Conservation (phyloP, 1,140 invertebrate species). For the Camponotus floridanus region DNA sequence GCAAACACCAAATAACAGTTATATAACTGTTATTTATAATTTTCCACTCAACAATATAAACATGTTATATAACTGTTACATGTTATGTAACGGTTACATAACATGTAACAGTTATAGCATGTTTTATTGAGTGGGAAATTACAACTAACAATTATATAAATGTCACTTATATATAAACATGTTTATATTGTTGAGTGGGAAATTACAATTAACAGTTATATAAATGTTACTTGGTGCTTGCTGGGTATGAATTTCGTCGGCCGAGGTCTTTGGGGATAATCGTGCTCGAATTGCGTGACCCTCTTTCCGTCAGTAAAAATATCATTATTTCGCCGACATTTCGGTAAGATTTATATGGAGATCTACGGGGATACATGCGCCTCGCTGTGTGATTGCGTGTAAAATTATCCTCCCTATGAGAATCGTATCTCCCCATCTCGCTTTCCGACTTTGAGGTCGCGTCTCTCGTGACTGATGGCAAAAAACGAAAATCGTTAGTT, state of each 20-base stretch:
- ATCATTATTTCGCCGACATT: conserved; percentile 6
- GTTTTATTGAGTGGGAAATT: too few relatives aligned
- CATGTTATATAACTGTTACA: too few relatives aligned
- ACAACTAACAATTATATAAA: too few relatives aligned
- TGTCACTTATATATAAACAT: too few relatives aligned
- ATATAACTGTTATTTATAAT: too few relatives aligned
- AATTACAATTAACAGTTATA: too few relatives aligned
- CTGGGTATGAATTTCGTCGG: not conserved
- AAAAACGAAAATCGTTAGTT: not conserved
- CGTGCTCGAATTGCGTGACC: conserved; percentile 32
- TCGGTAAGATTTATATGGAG: conserved; percentile 22
- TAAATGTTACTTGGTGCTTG: too few relatives aligned
- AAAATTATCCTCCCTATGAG: conserved; percentile 28
- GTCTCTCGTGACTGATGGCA: conserved; percentile 25
- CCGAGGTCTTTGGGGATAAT: conserved; percentile 20
- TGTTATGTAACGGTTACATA: too few relatives aligned
- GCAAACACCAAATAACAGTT: too few relatives aligned
- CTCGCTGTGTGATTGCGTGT: conserved; percentile 1
- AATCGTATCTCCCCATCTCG: not conserved
- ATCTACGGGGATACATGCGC: not conserved
- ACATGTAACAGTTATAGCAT: too few relatives aligned
- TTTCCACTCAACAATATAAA: too few relatives aligned
- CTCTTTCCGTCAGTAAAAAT: conserved; percentile 23
- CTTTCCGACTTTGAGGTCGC: not conserved
- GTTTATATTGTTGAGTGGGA: too few relatives aligned